phyloP scores from a whole-genome alignment of 2,797 vertebrate genomes.

The Phrynocephalus forsythii region DNA sequence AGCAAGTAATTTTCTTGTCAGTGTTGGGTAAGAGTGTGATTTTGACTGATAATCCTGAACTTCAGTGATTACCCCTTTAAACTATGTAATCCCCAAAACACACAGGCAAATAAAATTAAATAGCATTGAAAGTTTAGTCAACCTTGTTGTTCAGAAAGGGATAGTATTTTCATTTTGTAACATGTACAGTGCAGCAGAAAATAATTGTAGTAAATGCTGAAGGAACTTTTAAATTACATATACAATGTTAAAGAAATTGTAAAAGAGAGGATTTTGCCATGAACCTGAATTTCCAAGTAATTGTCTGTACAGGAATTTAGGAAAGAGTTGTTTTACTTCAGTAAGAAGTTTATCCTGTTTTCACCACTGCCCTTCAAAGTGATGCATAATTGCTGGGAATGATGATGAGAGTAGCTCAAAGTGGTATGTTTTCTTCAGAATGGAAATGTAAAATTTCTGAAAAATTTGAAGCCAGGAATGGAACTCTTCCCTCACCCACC shows the following conservation, averaged over 20 bases:
- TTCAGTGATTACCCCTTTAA: background rate
- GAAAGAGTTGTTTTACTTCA: conserved; percentile 24
- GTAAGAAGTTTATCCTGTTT: accelerated
- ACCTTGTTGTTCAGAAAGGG: background rate
- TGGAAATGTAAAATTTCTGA: background rate
- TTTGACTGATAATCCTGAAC: background rate
- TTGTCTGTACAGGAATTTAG: background rate
- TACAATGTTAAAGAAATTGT: background rate
- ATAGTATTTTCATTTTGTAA: background rate
- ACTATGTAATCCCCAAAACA: background rate
- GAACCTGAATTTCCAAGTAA: background rate
- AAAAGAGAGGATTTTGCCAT: background rate
- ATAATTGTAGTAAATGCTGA: background rate
- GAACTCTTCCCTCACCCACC: too few relatives aligned
- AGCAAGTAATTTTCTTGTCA: too few relatives aligned
- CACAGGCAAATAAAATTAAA: background rate
- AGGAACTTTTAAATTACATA: background rate
- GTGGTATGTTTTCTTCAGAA: background rate
- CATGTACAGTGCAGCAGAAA: background rate
- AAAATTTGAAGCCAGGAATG: too few relatives aligned
- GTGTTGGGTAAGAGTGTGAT: background rate
- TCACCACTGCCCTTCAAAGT: background rate
- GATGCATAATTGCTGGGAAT: conserved; percentile 13
- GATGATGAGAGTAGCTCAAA: background rate
- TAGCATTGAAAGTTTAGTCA: conserved; percentile 1